Evolutionary conservation across 2,888 invertebrate genomes (phyloP).

Genomic region (Ochropacha duplaris): DNA sequence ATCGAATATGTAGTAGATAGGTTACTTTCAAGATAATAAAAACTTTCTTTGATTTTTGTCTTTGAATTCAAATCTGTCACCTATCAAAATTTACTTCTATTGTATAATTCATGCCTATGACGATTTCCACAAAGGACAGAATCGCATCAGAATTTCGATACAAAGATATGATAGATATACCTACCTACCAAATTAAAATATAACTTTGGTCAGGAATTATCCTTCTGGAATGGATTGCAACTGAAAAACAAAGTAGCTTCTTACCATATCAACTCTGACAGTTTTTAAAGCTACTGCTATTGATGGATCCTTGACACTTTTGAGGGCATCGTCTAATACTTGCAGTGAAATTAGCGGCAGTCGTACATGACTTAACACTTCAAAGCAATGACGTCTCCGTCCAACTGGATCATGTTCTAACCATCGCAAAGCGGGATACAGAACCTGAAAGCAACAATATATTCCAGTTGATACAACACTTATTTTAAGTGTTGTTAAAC

Average conservation of each 20-base stretch:
- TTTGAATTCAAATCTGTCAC: too few relatives aligned
- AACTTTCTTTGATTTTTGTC: too few relatives aligned
- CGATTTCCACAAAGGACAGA: too few relatives aligned
- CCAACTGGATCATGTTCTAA: conserved; percentile 90
- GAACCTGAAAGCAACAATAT: conserved; percentile 80
- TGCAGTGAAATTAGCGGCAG: conserved; percentile 92
- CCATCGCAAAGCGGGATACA: conserved; percentile 94
- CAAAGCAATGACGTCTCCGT: conserved; percentile 92
- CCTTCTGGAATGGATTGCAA: not conserved
- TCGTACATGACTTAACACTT: conserved; percentile 91
- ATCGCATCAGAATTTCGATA: too few relatives aligned
- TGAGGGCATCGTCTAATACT: conserved; percentile 89
- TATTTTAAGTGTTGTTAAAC: too few relatives aligned
- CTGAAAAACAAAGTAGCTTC: conserved; percentile 5
- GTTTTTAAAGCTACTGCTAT: conserved; percentile 91
- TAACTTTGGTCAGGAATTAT: too few relatives aligned
- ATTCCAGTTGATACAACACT: not conserved
- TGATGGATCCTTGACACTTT: conserved; percentile 91
- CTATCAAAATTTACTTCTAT: too few relatives aligned
- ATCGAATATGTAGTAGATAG: too few relatives aligned
- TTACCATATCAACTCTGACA: conserved; percentile 88
- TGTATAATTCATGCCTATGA: too few relatives aligned
- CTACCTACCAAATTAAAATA: too few relatives aligned
- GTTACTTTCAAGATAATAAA: too few relatives aligned
- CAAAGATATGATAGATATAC: too few relatives aligned